Evolutionary conservation across 2,888 invertebrate genomes (phyloP).

Genomic region (Hemistola chrysoprasaria): DNA sequence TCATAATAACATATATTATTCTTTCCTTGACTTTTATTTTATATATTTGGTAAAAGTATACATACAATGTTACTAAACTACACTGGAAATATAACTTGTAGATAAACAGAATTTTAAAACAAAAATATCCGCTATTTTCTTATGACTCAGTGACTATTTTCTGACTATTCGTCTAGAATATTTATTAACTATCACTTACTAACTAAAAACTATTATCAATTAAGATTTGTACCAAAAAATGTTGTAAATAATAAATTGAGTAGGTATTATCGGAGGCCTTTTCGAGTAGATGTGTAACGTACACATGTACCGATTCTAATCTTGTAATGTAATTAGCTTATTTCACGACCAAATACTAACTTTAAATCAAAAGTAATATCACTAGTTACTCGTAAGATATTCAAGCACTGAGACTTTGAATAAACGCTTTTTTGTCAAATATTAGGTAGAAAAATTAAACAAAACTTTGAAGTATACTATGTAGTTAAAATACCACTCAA

Average conservation of each 20-base stretch:
- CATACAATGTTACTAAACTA: too few relatives aligned
- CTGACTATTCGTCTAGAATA: conserved; percentile 2
- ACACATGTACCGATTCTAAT: conserved; percentile 35
- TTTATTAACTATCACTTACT: conserved; percentile 6
- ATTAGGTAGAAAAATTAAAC: too few relatives aligned
- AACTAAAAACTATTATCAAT: conserved; percentile 1
- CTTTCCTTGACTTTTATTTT: too few relatives aligned
- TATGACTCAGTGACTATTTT: not conserved
- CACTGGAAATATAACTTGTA: too few relatives aligned
- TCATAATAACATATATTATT: too few relatives aligned
- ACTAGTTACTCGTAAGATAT: conserved; percentile 58
- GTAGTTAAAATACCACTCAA: too few relatives aligned
- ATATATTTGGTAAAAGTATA: too few relatives aligned
- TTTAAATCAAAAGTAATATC: conserved; percentile 55
- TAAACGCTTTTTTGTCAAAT: too few relatives aligned
- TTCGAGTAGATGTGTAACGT: conserved; percentile 52
- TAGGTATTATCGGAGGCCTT: conserved; percentile 68
- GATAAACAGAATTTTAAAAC: not conserved
- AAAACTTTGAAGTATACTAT: too few relatives aligned
- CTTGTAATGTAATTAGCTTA: conserved; percentile 45
- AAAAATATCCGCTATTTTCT: not conserved
- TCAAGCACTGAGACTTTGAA: conserved; percentile 36
- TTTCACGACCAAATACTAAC: conserved; percentile 70
- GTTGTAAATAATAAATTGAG: conserved; percentile 14
- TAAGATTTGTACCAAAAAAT: conserved; percentile 39